Percentiles rank a stretch among this genome's conserved stretches.
These are phyloP conservation scores for Cyphomyrmex costatus DNA, from an alignment of 1,140 invertebrate genomes.

Conservation along the genomic window DNA sequence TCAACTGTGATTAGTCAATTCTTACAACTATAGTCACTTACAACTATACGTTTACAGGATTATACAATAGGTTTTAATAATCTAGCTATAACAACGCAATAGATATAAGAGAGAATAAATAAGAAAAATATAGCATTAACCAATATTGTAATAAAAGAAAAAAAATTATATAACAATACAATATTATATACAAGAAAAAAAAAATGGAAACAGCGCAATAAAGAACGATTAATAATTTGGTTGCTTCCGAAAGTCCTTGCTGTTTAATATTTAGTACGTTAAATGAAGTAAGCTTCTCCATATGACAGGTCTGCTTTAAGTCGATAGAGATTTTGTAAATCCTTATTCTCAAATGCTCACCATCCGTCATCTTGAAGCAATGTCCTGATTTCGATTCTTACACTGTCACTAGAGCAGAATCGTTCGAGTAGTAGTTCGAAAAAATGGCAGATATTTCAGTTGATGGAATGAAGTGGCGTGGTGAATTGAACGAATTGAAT, in stretches of 20 bases:
- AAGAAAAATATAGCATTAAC: background rate
- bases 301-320: background rate
- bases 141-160: background rate
- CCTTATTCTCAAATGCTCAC: slow-evolving; percentile 52
- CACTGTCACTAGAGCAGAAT: background rate
- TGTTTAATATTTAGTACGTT: background rate
- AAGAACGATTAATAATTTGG: background rate
- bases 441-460: slow-evolving; percentile 5
- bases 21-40: no score
- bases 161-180: background rate
- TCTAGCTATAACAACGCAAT: no score
- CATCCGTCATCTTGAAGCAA: slow-evolving; percentile 54
- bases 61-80: no score
- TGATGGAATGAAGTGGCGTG: background rate
- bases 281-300: background rate
- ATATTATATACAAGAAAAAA: background rate
- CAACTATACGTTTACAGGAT: no score
- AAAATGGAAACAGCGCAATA: background rate
- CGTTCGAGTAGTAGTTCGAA: background rate
- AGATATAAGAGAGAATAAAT: background rate
- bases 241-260: background rate
- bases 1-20: no score
- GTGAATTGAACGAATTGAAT: slow-evolving; percentile 6
- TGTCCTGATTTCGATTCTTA: background rate
- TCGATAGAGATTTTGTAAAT: background rate